Evolutionary conservation across 2,113 vertebrate genomes (phyloP), one percentile per base, ranked within the genome.

Genomic region (Rhizomys pruinosus): DNA sequence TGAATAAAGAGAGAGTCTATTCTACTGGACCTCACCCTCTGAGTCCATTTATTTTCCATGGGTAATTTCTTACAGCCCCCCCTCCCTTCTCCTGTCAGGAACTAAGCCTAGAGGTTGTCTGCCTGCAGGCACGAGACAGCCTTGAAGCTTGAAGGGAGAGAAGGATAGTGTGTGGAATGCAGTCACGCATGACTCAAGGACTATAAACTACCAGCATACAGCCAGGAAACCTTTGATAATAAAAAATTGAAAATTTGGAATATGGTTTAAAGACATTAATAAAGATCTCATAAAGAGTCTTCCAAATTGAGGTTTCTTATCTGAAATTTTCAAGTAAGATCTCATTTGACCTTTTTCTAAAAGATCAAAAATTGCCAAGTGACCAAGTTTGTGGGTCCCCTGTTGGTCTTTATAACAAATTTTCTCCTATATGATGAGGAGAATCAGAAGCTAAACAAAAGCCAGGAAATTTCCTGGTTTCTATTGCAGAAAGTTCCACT

Each of bases 401-500:
- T 92, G 86, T 27, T 64, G 34, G 61, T 87, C 72, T 57, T 94
- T 84, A 77, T 59, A 44, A 89, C 87, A 94, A 84, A 64, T 39
- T 91, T 91, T 80, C 72, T 84, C 32, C 52, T 90, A 82, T 84
- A 92, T 72, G 63, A 90, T 90, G 88, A 52, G 68, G 74, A 90
- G 59, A 89, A 68, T 93, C 63, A 89, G 69, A 92, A 64, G 72
- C 85, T 89, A 93, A 69, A 92, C 64, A 86, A 95, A 94, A 86
- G 34, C 87, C 82, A 95, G 57, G 29, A 64, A 77, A 72, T 79
- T 95, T 55, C 81, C 86, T 93, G 68, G 81, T 89, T 94, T 94
- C 63, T 91, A 23, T 69, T 93, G 42, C 77, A 87, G 87, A 89
- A 96, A 97, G 42, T 94, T 96, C 87, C 87, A 91, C 32, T 89